Evolutionary conservation across 2,113 vertebrate genomes (phyloP).

Genomic region (Dunckerocampus dactyliophorus): DNA sequence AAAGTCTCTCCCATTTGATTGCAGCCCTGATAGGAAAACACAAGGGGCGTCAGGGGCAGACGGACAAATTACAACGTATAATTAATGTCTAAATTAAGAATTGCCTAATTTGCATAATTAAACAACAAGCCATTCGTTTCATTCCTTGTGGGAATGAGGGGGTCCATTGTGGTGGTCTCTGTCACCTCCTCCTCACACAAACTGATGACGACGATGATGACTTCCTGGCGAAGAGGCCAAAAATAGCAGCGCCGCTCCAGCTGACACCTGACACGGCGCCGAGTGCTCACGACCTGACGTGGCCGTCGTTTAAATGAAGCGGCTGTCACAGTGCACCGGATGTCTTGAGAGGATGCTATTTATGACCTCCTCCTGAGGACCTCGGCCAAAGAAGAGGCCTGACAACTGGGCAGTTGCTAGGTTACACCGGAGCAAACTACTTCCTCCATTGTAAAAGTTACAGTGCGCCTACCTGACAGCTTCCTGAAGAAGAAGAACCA

Average conservation of each 20-base stretch:
- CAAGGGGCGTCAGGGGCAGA: conserved; percentile 34
- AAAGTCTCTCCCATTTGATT: conserved; percentile 37
- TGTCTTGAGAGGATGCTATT: conserved; percentile 48
- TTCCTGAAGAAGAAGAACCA: neutral
- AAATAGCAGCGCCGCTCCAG: conserved; percentile 34
- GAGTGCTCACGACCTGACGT: conserved; percentile 49
- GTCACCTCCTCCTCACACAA: neutral
- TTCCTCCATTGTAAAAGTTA: conserved; percentile 27
- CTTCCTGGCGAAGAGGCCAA: conserved; percentile 19
- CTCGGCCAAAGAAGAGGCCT: conserved; percentile 16
- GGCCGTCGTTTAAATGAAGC: conserved; percentile 44
- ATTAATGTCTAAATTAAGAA: conserved; percentile 64
- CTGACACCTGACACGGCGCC: conserved; percentile 39
- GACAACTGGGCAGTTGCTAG: conserved; percentile 38
- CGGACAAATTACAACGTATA: conserved; percentile 53
- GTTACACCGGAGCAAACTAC: conserved; percentile 28
- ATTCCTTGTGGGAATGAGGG: conserved; percentile 28
- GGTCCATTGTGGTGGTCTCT: conserved; percentile 2
- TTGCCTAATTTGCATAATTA: conserved; percentile 50
- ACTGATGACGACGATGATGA: too few relatives aligned
- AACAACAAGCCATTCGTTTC: conserved; percentile 33
- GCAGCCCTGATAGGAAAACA: conserved; percentile 39
- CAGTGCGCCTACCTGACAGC: conserved; percentile 17
- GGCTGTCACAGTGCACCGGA: conserved; percentile 22
- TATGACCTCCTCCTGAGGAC: conserved; percentile 36